These are phyloP conservation scores for Cephus nigrinus DNA, from an alignment of 2,888 invertebrate species.

Conservation along the genomic window DNA sequence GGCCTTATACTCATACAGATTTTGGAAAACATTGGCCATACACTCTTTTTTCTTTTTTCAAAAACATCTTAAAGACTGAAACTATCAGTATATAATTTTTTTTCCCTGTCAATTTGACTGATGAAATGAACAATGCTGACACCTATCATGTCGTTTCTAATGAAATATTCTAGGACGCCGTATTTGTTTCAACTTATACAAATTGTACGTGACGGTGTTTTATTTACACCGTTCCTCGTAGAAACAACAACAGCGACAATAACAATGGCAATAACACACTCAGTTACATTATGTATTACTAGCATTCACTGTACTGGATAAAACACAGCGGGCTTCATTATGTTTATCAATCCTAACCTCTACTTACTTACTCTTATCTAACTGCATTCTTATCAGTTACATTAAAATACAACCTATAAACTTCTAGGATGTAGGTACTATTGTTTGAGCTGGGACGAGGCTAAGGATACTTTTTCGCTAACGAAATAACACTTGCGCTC, in stretches of 20 bases:
- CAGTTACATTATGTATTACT: neutral
- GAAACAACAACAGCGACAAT: conserved; percentile 40
- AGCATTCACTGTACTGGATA: conserved; percentile 9
- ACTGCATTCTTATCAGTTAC: conserved; percentile 29
- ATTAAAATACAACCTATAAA: conserved; percentile 36
- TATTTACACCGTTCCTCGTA: conserved; percentile 12
- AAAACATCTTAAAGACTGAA: too few species aligned
- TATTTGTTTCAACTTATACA: too few species aligned
- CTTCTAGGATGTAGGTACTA: conserved; percentile 42
- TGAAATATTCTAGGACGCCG: too few species aligned
- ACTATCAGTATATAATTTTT: too few species aligned
- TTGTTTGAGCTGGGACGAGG: conserved; percentile 51
- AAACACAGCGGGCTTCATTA: conserved; percentile 6
- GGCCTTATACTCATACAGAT: too few species aligned
- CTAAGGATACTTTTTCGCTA: conserved; percentile 8
- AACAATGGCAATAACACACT: neutral
- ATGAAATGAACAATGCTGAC: too few species aligned
- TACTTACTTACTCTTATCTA: neutral
- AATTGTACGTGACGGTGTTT: too few species aligned
- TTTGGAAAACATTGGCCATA: too few species aligned
- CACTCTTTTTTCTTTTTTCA: conserved; percentile 2
- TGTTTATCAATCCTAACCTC: neutral
- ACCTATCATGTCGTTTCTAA: too few species aligned
- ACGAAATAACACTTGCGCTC: too few species aligned
- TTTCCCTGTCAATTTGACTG: too few species aligned